These are phyloP conservation scores for rat (Rattus norvegicus) DNA, from an alignment of 2,113 vertebrate genomes.

Conservation along the genomic window GRCr8 NC_086021.1:140532501-140533000, in stretches of 20 bases:
- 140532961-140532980: not conserved
- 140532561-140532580: constrained; percentile 79
- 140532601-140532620: constrained; percentile 79
- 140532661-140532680: constrained; percentile 88
- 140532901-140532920: not conserved
- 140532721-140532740: constrained; percentile 89
- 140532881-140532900: not conserved
- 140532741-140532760: constrained; percentile 97
- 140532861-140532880: not conserved
- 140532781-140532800: constrained; percentile 96
- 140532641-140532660: constrained; percentile 85
- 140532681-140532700: constrained; percentile 93
- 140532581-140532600: constrained; percentile 75
- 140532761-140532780: constrained; percentile 92
- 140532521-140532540: constrained; percentile 81
- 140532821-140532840: constrained; percentile 25
- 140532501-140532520: constrained; percentile 71
- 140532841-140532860: not conserved
- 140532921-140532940: not conserved
- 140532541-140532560: constrained; percentile 68
- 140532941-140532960: not conserved
- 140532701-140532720: constrained; percentile 96
- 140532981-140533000: constrained; percentile 6
- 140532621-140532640: constrained; percentile 75
- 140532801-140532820: constrained; percentile 94